Evolutionary conservation across 1,140 invertebrate genomes (phyloP).

Genomic region (Diploscapter pachys): DNA sequence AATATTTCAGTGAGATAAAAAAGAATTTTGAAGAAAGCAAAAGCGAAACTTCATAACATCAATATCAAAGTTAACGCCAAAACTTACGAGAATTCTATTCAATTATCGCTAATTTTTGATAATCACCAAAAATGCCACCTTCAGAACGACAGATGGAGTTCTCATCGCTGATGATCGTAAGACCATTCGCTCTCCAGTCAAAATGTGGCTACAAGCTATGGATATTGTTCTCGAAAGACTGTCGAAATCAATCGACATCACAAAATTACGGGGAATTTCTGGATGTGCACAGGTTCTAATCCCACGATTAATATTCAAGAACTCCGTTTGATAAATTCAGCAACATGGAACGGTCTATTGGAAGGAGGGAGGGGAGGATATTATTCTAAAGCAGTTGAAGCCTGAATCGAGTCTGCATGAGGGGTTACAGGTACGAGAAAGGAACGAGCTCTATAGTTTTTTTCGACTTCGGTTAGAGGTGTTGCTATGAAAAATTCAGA

Average conservation of each 20-base stretch:
- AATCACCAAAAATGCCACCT: background rate
- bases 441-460: background rate
- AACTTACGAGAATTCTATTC: background rate
- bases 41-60: constrained; percentile 6
- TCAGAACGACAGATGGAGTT: constrained; percentile 67
- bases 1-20: background rate
- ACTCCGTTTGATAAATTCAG: constrained; percentile 20
- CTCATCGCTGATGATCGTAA: constrained; percentile 65
- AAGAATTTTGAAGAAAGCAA: constrained; percentile 7
- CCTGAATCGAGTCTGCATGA: background rate
- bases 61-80: background rate
- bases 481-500: background rate
- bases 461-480: background rate
- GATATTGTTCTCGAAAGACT: constrained; percentile 84
- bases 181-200: constrained; percentile 74
- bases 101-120: constrained; percentile 31
- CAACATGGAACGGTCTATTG: constrained; percentile 44
- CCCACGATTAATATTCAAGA: background rate
- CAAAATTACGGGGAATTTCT: constrained; percentile 22
- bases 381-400: constrained; percentile 9
- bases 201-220: constrained; percentile 91
- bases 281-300: constrained; percentile 37
- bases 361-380: constrained; percentile 7
- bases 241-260: constrained; percentile 56
- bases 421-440: background rate